Percentiles rank a stretch among this genome's conserved stretches.
Conservation (phyloP, 1,140 invertebrate species). For the Ceratoteleas bidentatus region DNA sequence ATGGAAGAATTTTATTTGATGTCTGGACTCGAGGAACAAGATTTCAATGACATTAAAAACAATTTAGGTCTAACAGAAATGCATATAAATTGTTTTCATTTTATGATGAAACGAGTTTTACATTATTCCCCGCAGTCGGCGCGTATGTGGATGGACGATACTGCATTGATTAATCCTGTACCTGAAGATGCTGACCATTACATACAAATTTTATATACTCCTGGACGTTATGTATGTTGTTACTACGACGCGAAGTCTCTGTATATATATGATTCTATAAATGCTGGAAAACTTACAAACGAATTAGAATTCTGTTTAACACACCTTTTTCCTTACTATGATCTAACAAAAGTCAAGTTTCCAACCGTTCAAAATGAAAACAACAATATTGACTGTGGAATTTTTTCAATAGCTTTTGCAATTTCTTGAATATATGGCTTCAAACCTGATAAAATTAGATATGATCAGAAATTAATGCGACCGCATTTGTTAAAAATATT, state of each 20-base stretch:
- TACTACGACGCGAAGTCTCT: conserved; percentile 17
- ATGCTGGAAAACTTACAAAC: conserved; percentile 13
- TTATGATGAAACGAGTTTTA: too few species aligned
- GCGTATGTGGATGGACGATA: too few species aligned
- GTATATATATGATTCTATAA: conserved; percentile 31
- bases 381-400: conserved; percentile 39
- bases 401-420: conserved; percentile 39
- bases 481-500: conserved; percentile 24
- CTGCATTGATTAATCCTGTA: conserved; percentile 9
- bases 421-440: conserved; percentile 26
- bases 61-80: too few species aligned
- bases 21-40: too few species aligned
- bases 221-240: conserved; percentile 17
- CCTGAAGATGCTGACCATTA: conserved; percentile 9
- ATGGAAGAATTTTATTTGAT: too few species aligned
- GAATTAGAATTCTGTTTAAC: conserved; percentile 20
- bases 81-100: too few species aligned
- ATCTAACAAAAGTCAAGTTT: conserved; percentile 18
- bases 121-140: too few species aligned
- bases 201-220: conserved; percentile 25
- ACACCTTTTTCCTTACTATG: conserved; percentile 17
- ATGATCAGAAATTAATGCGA: conserved; percentile 37
- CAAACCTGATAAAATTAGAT: conserved; percentile 36
- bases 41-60: too few species aligned
- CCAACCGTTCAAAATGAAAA: conserved; percentile 39